Conservation (phyloP, 92 coral and sea anemone genomes). For the Paramuricea clavata region DNA sequence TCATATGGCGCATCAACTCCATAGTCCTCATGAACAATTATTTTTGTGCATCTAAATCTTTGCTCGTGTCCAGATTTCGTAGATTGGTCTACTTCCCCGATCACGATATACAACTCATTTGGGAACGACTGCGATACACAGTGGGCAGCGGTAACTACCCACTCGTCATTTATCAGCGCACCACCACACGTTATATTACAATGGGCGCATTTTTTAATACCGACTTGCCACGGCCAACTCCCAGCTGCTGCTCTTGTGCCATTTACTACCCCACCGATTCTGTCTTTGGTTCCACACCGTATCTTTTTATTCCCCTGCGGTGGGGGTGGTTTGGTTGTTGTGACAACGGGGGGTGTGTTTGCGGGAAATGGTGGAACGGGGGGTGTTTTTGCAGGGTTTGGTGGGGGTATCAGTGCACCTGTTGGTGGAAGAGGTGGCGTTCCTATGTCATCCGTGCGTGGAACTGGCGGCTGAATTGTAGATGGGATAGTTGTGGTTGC, state of each 20-base stretch:
- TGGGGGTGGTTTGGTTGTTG: conserved; percentile 27
- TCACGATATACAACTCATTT: background rate
- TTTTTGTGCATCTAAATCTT: background rate
- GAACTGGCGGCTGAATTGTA: conserved; percentile 4
- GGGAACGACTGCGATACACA: conserved; percentile 29
- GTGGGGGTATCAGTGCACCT: background rate
- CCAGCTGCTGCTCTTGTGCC: conserved; percentile 16
- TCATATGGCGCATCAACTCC: conserved; percentile 33
- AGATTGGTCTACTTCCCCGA: conserved; percentile 34
- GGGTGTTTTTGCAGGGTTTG: background rate
- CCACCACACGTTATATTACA: conserved; percentile 46
- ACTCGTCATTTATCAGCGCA: conserved; percentile 41
- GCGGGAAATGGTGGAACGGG: conserved; percentile 11
- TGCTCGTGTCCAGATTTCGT: conserved; percentile 35
- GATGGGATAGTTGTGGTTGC: background rate
- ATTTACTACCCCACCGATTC: conserved; percentile 29
- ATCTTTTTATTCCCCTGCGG: conserved; percentile 10
- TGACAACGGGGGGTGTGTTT: conserved; percentile 11
- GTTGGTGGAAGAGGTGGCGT: background rate
- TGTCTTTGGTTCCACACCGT: conserved; percentile 28
- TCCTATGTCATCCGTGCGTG: background rate
- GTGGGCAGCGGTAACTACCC: conserved; percentile 54
- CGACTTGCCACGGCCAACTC: conserved; percentile 40
- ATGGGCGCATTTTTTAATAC: conserved; percentile 14
- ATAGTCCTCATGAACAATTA: conserved; percentile 13